A percentile compares a stretch with the other conserved stretches of the same genome.
Conservation (phyloP, 2,888 invertebrate species). For the Synergus japonicus region DNA sequence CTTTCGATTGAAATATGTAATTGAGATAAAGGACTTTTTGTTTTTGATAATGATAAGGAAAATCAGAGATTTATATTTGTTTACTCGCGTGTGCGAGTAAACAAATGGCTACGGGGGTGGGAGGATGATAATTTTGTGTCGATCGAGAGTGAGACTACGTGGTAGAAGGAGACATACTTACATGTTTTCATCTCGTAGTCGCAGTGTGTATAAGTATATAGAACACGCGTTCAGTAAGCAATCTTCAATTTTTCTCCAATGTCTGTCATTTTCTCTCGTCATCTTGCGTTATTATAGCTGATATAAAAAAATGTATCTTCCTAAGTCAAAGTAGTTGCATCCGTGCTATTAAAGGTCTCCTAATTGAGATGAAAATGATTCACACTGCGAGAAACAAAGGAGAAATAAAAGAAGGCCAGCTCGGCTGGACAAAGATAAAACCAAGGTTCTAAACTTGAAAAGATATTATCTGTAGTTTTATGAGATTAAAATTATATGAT, state of each 20-base stretch:
- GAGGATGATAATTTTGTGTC: conserved; percentile 47
- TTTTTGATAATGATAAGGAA: conserved; percentile 2
- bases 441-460: not conserved
- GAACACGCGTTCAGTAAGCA: conserved; percentile 12
- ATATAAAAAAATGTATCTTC: not conserved
- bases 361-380: conserved; percentile 35
- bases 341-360: conserved; percentile 20
- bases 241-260: conserved; percentile 8
- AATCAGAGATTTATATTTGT: too few species aligned
- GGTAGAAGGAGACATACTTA: conserved; percentile 46
- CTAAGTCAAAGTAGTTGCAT: conserved; percentile 9
- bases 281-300: not conserved
- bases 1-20: not conserved
- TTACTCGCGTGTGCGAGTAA: conserved; percentile 46
- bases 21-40: conserved; percentile 10
- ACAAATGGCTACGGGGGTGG: conserved; percentile 46
- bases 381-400: conserved; percentile 10
- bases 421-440: conserved; percentile 7
- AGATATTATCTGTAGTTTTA: not conserved
- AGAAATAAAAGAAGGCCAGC: not conserved
- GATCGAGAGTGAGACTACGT: conserved; percentile 48
- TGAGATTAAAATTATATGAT: not conserved
- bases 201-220: not conserved
- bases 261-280: conserved; percentile 22
- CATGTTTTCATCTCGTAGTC: conserved; percentile 27